Base-by-base conservation (phyloP, 2,797 vertebrate genomes). In the Pachyuromys duprasi region DNA sequence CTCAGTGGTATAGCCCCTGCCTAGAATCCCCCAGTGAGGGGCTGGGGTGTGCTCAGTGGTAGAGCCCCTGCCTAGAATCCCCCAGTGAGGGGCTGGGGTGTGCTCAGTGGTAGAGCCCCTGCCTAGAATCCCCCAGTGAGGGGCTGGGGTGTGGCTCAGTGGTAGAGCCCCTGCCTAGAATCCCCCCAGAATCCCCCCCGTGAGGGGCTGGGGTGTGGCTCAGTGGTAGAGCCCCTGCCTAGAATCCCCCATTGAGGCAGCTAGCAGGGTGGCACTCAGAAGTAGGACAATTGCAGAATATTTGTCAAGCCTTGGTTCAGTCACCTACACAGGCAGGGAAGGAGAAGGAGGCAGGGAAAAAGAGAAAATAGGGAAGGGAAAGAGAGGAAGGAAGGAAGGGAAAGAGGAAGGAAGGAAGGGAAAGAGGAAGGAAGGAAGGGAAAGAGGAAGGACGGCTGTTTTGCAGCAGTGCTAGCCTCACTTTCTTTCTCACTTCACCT, bases 351-450 rank as follows among this genome's bases (percentile, higher is more conserved):
- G 26, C 22, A 39, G 20, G 28, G 20, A 84, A 8, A 20, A 45
- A 65, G 55, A 9, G 1, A 81, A 36, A 7, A 15, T 1, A 26
- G 5, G 15, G 14, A n/a, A 28, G 31, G 26, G 17, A 28, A n/a
- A 7, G 13, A 18, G 15, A 26, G 33, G 57, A 60, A 39, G 57
- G 26, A 9, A 20, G 57, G 5, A 20, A 74, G 36, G 18, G 8
- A 55, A 31, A 31, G 7, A 28, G 53, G 55, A 17, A 45, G 39
- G 28, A 15, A 89, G 57, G 11, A 17, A 45, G 9, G 26, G 0
- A 3, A 36, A 17, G 4, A 4, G 12, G 2, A 4, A 28, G 3
- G 20, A 14, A 28, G 31, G 15, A 6, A 88, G 3, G 18, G 8
- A 31, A 36, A 14, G 8, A 8, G 18, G 22, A 8, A 31, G 2